Base-by-base conservation (phyloP, 2,797 vertebrate species). In the Rhinatrema bivittatum region DNA sequence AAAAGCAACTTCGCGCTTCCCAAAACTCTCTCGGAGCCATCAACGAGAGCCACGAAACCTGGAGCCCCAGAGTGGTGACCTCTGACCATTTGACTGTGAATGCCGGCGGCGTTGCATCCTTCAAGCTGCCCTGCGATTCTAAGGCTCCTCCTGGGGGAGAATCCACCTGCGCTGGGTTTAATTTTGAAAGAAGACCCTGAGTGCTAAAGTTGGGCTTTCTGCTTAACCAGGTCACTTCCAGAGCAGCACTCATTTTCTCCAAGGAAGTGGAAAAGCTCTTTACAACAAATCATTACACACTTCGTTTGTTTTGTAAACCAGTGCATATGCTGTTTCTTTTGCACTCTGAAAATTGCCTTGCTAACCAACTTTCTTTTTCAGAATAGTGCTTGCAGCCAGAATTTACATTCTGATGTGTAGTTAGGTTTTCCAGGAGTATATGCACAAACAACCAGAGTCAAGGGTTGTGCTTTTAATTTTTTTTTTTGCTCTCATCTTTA, bases 1-100 rank as follows among this genome's bases (percentile, higher is more conserved):
- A 6, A 91, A 82, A 61, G 85, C 64, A 2, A 73, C 85, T 3
- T 65, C 91, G 1, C 91, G 89, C 20, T 97, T 97, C 60, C 82
- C 94, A 22, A 85, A 82, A 48, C 82, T 97, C 41, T 86, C 91
- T 21, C 90, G 91, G 42, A 74, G 63, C 42, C 86, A 86, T 11
- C 82, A 78, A 2, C 76, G 86, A 49, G 94, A 95, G 24, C 46
- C 81, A 1, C 85, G 91, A 34, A 90, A 81, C 20, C 79, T 88
- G 14, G 94, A 99, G 36, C 95, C 95, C 11, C 95, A 98, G 70
- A 99, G 95, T 0, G 95, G 94, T 1, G 95, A 99, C 60, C 93
- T 98, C 56, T 97, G 87, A 91, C 43, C 60, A 51, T 18, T 8
- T n/a, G 2, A 1, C 1, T 30, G 16, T 19, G 29, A 17, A 37